Evolutionary conservation across 2,888 invertebrate genomes (phyloP), one percentile per base, ranked within the genome.

Genomic region (Drosophila nigricruria): DNA sequence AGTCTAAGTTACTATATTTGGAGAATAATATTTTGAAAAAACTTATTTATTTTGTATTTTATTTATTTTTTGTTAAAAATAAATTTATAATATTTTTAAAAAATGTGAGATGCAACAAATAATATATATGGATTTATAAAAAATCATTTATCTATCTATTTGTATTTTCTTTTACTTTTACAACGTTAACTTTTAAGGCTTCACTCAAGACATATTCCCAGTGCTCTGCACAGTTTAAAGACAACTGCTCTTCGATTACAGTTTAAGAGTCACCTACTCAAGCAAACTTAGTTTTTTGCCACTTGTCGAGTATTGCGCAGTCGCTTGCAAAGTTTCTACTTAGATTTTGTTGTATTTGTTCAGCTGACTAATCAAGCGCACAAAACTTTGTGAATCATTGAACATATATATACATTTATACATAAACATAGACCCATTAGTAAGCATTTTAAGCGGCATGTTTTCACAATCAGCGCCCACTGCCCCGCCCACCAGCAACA

Each of bases 361-460:
- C 27, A 58, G 45, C 43, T 58, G 47, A 20, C 58, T 36, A 58
- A 47, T 58, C 58, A 16, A 38, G 36, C 25, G 36, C 3, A 9
- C 36, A 38, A 16, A 20, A 58, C 18, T 36, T 47, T 20, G 36
- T 27, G 47, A 47, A 36, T 38, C 47, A 47, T 20, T 32, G 8
- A 14, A 3, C 45, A 14, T 14, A 23, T n/a, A 32, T 18, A 57
- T 5, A 10, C 3, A n/a, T n/a, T n/a, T 27, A 47, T 6, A 49
- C 14, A 30, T 14, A 18, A 12, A 49, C 20, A 34, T 6, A 16
- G n/a, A 12, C 3, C 23, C 43, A 57, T 57, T 57, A 57, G 42
- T 25, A 57, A 45, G 57, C 57, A 25, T 25, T 57, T 45, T 34
- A n/a, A 32, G 25, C 32, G 32, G 30, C 42, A 23, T 42, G 32